These are phyloP conservation scores for Dendrolimus pini DNA, from an alignment of 2,888 invertebrate species.

Conservation along the genomic window DNA sequence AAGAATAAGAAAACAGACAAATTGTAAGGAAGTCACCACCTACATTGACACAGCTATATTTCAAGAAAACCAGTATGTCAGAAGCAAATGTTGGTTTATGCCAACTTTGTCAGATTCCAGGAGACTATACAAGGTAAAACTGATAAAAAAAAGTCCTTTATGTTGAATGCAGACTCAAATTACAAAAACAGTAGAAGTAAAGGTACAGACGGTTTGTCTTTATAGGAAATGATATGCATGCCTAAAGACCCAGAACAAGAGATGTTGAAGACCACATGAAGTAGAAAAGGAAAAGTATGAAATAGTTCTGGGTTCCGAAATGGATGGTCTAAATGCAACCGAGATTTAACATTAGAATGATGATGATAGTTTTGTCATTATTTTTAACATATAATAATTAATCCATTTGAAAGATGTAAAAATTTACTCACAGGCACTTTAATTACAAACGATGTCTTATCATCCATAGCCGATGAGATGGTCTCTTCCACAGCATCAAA, in stretches of 20 bases:
- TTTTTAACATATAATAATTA: no score
- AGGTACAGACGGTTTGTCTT: not conserved
- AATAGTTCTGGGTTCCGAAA: not conserved
- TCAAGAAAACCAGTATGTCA: no score
- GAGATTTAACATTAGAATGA: not conserved
- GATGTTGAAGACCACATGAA: not conserved
- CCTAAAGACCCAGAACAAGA: not conserved
- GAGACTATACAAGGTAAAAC: no score
- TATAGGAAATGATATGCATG: not conserved
- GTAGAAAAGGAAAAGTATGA: not conserved
- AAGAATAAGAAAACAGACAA: no score
- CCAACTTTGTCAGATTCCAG: no score
- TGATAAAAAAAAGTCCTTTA: no score
- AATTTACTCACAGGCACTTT: constrained; percentile 76
- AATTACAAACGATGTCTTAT: constrained; percentile 78
- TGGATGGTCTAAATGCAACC: not conserved
- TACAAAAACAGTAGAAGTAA: no score
- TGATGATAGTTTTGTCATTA: not conserved
- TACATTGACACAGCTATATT: no score
- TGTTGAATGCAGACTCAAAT: no score
- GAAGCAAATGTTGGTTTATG: no score
- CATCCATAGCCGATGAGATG: constrained; percentile 55
- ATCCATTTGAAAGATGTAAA: not conserved
- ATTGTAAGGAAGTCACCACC: no score
- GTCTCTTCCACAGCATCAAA: constrained; percentile 81